A percentile compares a stretch with the other conserved stretches of the same genome.
Evolutionary conservation across 2,113 vertebrate species (phyloP).

Genomic region (Ramphastos sulfuratus): DNA sequence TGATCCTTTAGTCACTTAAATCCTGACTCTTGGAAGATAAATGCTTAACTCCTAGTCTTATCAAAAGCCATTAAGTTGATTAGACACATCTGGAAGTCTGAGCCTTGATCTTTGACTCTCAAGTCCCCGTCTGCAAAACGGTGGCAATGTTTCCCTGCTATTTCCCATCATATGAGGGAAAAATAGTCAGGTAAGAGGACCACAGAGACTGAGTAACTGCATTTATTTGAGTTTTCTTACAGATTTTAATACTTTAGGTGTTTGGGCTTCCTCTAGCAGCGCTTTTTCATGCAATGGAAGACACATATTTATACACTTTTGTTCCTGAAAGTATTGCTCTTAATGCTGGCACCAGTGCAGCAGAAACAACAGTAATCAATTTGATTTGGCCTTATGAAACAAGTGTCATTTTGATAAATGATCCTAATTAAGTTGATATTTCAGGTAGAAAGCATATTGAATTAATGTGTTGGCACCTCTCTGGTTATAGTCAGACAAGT

Average conservation of each 20-base stretch:
- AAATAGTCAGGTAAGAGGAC: background rate
- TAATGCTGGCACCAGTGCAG: conserved; percentile 38
- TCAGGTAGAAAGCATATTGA: conserved; percentile 72
- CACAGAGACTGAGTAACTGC: background rate
- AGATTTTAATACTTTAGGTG: background rate
- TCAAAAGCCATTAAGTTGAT: background rate
- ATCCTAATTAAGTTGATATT: conserved; percentile 77
- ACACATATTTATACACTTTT: conserved; percentile 22
- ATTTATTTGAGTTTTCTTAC: background rate
- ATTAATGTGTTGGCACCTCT: conserved; percentile 58
- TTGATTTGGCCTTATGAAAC: conserved; percentile 74
- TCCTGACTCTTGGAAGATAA: background rate
- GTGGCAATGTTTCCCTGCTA: background rate
- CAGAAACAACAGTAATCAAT: conserved; percentile 71
- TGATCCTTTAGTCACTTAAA: background rate
- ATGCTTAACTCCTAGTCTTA: background rate
- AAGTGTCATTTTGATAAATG: conserved; percentile 79
- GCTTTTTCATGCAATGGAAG: background rate
- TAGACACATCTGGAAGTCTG: background rate
- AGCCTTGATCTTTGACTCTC: background rate
- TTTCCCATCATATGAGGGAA: background rate
- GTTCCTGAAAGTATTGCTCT: conserved; percentile 50
- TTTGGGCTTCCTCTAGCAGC: background rate
- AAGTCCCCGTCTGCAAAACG: background rate
- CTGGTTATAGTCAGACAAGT: conserved; percentile 58